These are phyloP conservation scores for Leuciscus idus DNA, from an alignment of 2,113 vertebrate species.

Conservation along the genomic window DNA sequence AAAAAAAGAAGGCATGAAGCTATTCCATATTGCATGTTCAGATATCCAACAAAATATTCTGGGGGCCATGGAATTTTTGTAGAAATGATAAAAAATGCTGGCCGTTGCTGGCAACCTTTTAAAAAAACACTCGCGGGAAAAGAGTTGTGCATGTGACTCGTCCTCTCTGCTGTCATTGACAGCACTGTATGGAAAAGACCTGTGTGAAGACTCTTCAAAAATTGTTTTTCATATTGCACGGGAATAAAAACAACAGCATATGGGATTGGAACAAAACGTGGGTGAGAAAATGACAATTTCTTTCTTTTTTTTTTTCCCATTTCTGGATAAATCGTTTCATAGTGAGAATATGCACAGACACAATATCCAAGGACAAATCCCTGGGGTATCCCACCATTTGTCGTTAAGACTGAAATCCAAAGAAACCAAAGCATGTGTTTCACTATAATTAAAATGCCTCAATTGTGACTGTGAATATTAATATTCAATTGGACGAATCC, in stretches of 20 bases:
- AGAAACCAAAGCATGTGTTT: neutral
- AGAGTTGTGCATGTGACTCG: too few species aligned
- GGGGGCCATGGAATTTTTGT: too few species aligned
- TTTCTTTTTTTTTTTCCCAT: neutral
- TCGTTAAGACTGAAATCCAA: neutral
- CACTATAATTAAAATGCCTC: neutral
- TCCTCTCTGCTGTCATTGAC: neutral
- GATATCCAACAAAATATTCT: too few species aligned
- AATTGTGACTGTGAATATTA: neutral
- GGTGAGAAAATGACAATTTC: neutral
- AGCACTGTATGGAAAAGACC: neutral
- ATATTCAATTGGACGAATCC: neutral
- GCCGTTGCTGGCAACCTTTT: too few species aligned
- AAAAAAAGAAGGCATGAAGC: too few species aligned
- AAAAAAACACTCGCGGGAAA: too few species aligned
- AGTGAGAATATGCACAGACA: neutral
- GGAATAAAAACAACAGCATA: neutral
- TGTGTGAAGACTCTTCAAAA: neutral
- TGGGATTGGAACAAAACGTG: neutral
- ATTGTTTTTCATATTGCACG: neutral
- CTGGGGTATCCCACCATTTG: constrained; percentile 1
- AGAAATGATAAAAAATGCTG: too few species aligned
- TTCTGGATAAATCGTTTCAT: neutral
- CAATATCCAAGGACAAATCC: neutral
- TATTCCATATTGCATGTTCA: too few species aligned